phyloP scores from a whole-genome alignment of 2,888 invertebrate genomes.

The Drosophila prolongata region DNA sequence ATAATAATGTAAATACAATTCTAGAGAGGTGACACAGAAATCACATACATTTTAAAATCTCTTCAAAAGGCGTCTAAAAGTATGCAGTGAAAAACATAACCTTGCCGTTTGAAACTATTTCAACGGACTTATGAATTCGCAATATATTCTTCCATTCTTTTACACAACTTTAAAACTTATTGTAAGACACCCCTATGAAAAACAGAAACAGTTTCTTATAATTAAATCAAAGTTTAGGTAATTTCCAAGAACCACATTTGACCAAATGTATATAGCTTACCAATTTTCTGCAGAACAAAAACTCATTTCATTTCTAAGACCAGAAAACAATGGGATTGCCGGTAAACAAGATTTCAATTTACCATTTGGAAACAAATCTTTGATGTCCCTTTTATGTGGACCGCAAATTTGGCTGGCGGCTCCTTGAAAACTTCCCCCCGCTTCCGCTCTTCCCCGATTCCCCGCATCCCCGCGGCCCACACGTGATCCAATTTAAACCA shows the following conservation, averaged over 20 bases:
- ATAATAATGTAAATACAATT: too few species aligned
- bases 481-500: constrained; percentile 31
- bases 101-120: too few species aligned
- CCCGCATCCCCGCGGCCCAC: not conserved
- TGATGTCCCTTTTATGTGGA: constrained; percentile 18
- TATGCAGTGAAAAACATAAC: too few species aligned
- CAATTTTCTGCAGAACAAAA: not conserved
- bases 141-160: too few species aligned
- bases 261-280: not conserved
- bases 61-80: not conserved
- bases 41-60: not conserved
- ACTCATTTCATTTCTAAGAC: not conserved
- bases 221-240: not conserved
- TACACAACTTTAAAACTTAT: too few species aligned
- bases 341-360: constrained; percentile 14
- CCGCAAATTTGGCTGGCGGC: constrained; percentile 29
- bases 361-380: constrained; percentile 18
- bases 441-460: not conserved
- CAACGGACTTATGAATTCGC: too few species aligned
- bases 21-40: too few species aligned
- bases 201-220: not conserved
- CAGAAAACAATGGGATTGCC: not conserved
- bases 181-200: too few species aligned
- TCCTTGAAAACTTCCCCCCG: not conserved
- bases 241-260: not conserved